Conservation (phyloP, 1,140 invertebrate species). For the Cherax quadricarinatus region DNA sequence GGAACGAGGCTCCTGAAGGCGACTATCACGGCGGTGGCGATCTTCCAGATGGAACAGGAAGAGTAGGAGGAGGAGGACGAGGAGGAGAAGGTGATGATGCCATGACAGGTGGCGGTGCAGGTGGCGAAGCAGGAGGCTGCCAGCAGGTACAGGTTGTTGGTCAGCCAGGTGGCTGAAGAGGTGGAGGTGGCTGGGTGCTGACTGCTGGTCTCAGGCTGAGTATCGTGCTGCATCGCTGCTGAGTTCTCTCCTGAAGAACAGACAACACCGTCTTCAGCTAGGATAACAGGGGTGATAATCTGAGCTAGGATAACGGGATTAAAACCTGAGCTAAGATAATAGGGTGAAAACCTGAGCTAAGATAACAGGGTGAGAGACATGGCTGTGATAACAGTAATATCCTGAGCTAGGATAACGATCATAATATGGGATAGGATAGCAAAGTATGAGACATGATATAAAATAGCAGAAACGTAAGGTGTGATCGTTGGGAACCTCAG, state of each 20-base stretch:
- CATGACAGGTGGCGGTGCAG: neutral
- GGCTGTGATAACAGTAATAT: neutral
- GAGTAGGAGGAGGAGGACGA: too few relatives aligned
- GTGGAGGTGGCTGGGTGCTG: neutral
- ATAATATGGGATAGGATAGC: neutral
- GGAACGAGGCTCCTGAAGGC: neutral
- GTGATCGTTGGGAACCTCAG: too few relatives aligned
- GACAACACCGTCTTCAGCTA: neutral
- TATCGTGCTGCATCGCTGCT: slow-evolving; percentile 48
- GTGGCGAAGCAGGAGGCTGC: neutral
- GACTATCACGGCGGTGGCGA: neutral
- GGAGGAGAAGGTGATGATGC: neutral
- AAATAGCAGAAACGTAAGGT: too few relatives aligned
- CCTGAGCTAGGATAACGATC: neutral
- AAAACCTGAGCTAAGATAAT: neutral
- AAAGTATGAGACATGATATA: neutral
- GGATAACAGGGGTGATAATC: neutral
- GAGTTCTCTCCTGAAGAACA: slow-evolving; percentile 30
- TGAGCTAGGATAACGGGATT: neutral
- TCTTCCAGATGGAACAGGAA: neutral
- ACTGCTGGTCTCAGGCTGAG: slow-evolving; percentile 38
- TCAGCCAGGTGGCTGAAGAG: neutral
- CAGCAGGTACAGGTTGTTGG: neutral
- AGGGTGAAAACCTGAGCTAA: neutral
- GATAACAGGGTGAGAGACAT: neutral